Evolutionary conservation across 2,888 invertebrate genomes (phyloP).

Genomic region (Perithous albicinctus): DNA sequence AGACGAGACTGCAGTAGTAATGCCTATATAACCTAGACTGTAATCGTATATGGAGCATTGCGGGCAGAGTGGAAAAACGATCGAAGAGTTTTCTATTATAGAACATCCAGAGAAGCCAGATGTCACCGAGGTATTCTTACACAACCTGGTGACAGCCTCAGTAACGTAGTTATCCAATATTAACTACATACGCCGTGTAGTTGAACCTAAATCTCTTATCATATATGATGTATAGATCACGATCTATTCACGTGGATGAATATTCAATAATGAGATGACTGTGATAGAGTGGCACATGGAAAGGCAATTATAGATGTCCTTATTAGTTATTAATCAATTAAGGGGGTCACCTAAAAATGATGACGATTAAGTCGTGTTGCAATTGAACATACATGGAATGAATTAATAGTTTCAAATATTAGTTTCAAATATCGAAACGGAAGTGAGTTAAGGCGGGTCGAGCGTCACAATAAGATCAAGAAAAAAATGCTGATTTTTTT

Average conservation of each 20-base stretch:
- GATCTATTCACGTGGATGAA: not conserved
- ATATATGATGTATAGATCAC: not conserved
- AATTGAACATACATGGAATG: too few relatives aligned
- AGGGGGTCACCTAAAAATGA: too few relatives aligned
- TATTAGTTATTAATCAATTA: too few relatives aligned
- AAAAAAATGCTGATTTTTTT: too few relatives aligned
- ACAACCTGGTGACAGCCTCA: conserved; percentile 74
- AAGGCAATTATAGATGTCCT: too few relatives aligned
- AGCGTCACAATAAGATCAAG: too few relatives aligned
- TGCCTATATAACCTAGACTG: not conserved
- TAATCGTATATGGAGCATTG: conserved; percentile 28
- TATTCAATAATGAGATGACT: not conserved
- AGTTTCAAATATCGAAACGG: too few relatives aligned
- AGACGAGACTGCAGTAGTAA: not conserved
- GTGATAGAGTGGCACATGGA: too few relatives aligned
- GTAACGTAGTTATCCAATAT: conserved; percentile 77
- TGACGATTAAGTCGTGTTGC: too few relatives aligned
- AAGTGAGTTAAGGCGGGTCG: too few relatives aligned
- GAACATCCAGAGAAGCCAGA: conserved; percentile 71
- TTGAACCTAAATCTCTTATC: conserved; percentile 9
- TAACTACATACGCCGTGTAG: conserved; percentile 76
- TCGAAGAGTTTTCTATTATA: conserved; percentile 73
- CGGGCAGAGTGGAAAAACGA: conserved; percentile 46
- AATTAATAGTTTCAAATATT: too few relatives aligned
- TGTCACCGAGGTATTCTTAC: conserved; percentile 71